Evolutionary conservation across 2,888 invertebrate genomes (phyloP), one percentile per base, ranked within the genome.

Genomic region (Eupeodes latifasciatus): DNA sequence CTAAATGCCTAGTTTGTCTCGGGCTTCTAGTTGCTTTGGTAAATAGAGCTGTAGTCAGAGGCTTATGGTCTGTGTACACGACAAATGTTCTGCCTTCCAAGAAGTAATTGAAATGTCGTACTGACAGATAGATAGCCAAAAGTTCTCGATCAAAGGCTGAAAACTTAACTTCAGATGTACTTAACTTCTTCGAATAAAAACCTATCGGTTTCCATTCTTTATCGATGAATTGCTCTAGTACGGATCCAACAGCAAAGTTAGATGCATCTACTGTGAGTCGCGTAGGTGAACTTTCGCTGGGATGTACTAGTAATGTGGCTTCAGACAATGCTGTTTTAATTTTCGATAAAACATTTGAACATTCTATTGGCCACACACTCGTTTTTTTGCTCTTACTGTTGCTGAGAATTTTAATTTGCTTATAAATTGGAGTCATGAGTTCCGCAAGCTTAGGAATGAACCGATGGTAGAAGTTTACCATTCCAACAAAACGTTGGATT

Each of bases 381-480:
- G 16, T 16, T 53, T 16, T 53, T 51, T 51, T 7, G 47, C 47
- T 7, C 11, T 47, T 47, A 4, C 3, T 47, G 11, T 47, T 47
- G 11, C 47, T 47, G 9, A 40, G 1, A 9, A 5, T 40, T 40
- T 40, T 40, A 2, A 40, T 40, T 40, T 40, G 40, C 40, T 14
- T 11, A 47, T 47, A 47, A 10, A 47, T 47, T 11, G 47, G 47
- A 3, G 47, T 47, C 10, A 47, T 6, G 9, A 47, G 9, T 10
- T 47, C 10, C 0, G 47, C 47, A 47, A 47, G 47, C 4, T 76
- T 55, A n/a, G 77, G 57, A 4, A 77, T 61, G 14, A 66, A 77
- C 4, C 77, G 55, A n/a, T 77, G 77, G 9, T 64, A 76, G 51
- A 62, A 64, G 44, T 76, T 64, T 2, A 76, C 12, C 64, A 19